phyloP scores from a whole-genome alignment of 2,888 invertebrate species.

The Apamea epomidion region DNA sequence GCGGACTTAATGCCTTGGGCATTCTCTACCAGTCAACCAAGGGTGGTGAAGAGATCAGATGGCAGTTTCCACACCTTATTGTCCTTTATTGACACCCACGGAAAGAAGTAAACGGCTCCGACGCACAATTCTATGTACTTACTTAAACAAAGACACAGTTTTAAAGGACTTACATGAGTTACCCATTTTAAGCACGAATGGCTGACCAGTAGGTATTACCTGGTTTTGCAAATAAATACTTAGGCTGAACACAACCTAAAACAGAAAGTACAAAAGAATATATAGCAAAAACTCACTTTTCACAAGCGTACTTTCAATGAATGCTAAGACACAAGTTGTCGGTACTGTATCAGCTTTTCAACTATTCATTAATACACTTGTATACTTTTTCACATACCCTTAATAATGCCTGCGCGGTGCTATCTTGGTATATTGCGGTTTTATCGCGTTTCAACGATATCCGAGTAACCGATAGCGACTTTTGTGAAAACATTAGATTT shows the following conservation, averaged over 20 bases:
- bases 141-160: conserved; percentile 8
- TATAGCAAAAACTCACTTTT: conserved; percentile 42
- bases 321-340: conserved; percentile 16
- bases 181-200: conserved; percentile 46
- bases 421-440: conserved; percentile 41
- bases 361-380: conserved; percentile 18
- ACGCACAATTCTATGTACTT: not conserved
- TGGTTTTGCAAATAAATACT: not conserved
- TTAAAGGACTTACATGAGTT: conserved; percentile 48
- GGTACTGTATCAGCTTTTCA: conserved; percentile 17
- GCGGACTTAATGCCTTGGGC: too few relatives aligned
- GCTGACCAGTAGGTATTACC: conserved; percentile 2
- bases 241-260: not conserved
- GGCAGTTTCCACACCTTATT: too few relatives aligned
- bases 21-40: too few relatives aligned
- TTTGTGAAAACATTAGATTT: conserved; percentile 1
- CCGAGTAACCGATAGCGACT: conserved; percentile 13
- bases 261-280: not conserved
- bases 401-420: not conserved
- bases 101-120: not conserved
- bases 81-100: not conserved
- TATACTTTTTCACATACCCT: conserved; percentile 25
- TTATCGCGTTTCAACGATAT: conserved; percentile 40
- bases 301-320: conserved; percentile 17
- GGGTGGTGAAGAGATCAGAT: too few relatives aligned